phyloP scores from a whole-genome alignment of 2,797 vertebrate genomes.

The Naso thynnoides region DNA sequence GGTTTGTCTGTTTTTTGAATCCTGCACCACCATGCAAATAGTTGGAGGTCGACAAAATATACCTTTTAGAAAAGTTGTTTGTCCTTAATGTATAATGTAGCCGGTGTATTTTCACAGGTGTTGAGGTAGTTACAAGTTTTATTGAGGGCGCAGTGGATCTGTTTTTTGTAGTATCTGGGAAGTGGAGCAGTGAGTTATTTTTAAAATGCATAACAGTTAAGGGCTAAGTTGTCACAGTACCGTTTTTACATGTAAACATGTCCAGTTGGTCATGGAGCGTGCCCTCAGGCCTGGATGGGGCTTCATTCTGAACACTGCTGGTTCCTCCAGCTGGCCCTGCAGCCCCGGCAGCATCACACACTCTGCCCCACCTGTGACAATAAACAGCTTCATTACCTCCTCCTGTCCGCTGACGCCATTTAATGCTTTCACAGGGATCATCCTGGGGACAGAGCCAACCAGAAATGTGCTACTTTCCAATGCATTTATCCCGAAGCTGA shows the following conservation, averaged over 20 bases:
- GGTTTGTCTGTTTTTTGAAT: too few species aligned
- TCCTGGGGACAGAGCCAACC: conserved; percentile 56
- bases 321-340: conserved; percentile 77
- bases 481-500: too few species aligned
- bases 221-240: background rate
- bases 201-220: background rate
- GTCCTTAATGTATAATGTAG: too few species aligned
- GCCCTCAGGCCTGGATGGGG: conserved; percentile 53
- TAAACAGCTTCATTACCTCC: conserved; percentile 80
- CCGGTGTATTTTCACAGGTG: too few species aligned
- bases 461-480: background rate
- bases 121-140: background rate
- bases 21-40: background rate
- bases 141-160: background rate
- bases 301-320: conserved; percentile 64
- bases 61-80: too few species aligned
- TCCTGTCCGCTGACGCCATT: conserved; percentile 76
- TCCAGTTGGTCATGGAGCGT: conserved; percentile 36
- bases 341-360: conserved; percentile 64
- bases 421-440: conserved; percentile 67
- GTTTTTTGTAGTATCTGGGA: conserved; percentile 9
- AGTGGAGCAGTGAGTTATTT: background rate
- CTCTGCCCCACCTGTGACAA: conserved; percentile 82
- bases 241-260: conserved; percentile 41
- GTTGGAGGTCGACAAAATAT: background rate